Base-by-base conservation (phyloP, 2,113 vertebrate genomes). In the Thymallus thymallus region DNA sequence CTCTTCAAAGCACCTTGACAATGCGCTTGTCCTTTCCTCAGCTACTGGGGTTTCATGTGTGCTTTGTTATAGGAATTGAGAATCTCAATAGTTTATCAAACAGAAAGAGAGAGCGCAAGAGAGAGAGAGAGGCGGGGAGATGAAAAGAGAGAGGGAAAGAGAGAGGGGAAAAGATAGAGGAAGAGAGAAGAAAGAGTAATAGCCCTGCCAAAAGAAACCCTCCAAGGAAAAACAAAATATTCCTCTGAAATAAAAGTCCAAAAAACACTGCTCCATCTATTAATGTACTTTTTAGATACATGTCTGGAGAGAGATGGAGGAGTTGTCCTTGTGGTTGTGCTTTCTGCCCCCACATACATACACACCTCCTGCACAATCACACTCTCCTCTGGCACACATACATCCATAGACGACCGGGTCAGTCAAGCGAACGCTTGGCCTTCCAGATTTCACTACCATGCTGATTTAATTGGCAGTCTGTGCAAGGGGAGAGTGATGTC, bases 1-100 rank as follows among this genome's bases (percentile, higher is more conserved):
- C 86, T 92, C 90, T 91, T 92, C 89, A 91, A 91, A 92, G 88
- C 85, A 92, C 89, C 89, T 91, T 88, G 85, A 90, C 84, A 86
- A 80, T 78, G 85, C 83, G 80, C 84, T 82, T 84, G 83, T 86
- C 84, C 87, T 74, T 76, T 84, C 83, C 73, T 80, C 66, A 18
- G 61, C 69, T 76, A 73, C 79, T 77, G 64, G 77, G 70, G 79
- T 80, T 89, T 83, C 82, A 82, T 74, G 45, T 82, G 82, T 83
- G 81, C 86, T 87, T 89, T 87, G 87, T 89, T 86, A 84, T 78
- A 86, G 24, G 72, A 65, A 51, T 30, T 51, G 72, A 64, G 86
- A 89, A 87, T 88, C 83, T 84, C 74, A 78, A 86, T 87, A 88
- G 84, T 90, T 89, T 86, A 89, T 89, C 88, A 90, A 87, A 89